Percentiles rank a stretch among this genome's conserved stretches.
Conservation (phyloP, 2,797 vertebrate genomes). For the Buphagus erythrorhynchus region DNA sequence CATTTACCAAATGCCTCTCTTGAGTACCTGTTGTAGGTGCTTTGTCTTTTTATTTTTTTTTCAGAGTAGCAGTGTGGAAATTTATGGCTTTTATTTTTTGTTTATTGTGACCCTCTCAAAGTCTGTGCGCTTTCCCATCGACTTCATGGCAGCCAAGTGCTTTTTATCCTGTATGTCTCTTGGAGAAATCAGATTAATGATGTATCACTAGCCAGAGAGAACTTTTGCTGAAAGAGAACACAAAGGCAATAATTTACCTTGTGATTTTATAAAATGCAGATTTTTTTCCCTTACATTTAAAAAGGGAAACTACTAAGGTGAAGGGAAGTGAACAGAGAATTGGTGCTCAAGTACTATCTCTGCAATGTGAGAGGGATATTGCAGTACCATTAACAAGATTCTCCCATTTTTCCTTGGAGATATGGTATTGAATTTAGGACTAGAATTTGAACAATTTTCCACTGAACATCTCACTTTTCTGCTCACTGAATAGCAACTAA, state of each 20-base stretch:
- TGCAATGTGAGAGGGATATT: rapidly evolving
- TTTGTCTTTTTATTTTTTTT: neutral
- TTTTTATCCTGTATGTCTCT: neutral
- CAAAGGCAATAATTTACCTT: neutral
- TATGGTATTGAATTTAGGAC: neutral
- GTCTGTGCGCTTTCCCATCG: neutral
- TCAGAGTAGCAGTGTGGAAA: neutral
- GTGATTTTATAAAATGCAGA: neutral
- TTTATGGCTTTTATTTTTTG: neutral
- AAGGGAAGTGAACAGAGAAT: neutral
- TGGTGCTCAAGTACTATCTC: neutral
- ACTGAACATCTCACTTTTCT: conserved; percentile 13
- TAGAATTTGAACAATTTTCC: conserved; percentile 9
- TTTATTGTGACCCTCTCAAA: neutral
- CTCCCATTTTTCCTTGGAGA: neutral
- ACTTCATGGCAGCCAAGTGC: neutral
- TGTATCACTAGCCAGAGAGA: neutral
- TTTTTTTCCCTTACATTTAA: neutral
- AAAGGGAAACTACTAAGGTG: neutral
- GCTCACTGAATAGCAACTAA: neutral
- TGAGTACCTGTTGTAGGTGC: neutral
- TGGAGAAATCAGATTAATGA: neutral
- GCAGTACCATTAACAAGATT: neutral
- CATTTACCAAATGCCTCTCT: neutral
- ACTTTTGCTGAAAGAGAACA: neutral